Evolutionary conservation across 2,113 vertebrate species (phyloP), one percentile per base, ranked within the genome.

Genomic region (Thunnus thynnus): DNA sequence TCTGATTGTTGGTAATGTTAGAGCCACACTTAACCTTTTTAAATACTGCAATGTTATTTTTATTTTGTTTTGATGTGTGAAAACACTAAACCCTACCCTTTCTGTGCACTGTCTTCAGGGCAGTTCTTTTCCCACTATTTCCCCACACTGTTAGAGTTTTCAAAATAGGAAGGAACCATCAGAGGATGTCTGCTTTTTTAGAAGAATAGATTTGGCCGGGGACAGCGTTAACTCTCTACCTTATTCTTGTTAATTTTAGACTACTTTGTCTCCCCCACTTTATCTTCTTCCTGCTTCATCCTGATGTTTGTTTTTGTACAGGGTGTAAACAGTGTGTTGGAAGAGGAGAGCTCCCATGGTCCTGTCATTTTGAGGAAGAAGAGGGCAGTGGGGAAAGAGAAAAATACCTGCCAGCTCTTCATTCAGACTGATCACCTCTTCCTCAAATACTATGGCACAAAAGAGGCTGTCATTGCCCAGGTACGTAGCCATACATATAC

Each of bases 341-440:
- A 87, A 14, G 77, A 93, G 9, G 90, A 82, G 76, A 80, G 18
- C 16, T 12, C 2, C 3, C 11, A 89, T 18, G 95, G 91, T 54
- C 96, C 97, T 17, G 93, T 98, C 81, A 90, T 97, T 82, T 90
- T 97, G 86, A 96, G 97, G 85, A 97, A 74, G 82, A 98, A 96
- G 46, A 96, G 98, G 83, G 97, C 97, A 6, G 93, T 96, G 2
- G 95, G 93, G 73, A 96, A 93, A 68, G 97, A 98, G 87, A 98
- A 96, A 86, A 99, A 99, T 88, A 99, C 97, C 0, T 99, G 98
- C 72, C 97, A 98, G 89, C 96, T 99, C 44, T 99, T 96, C 78
- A 99, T 99, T 92, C 98, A 99, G 92, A 98, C 98, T 0, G 98
- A 99, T 89, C 98, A 99, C 85, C 91, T 97, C 3, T 99, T 99